Evolutionary conservation across 2,113 vertebrate species (phyloP), one percentile per base, ranked within the genome.

Genomic region (Formicarius rufipectus): DNA sequence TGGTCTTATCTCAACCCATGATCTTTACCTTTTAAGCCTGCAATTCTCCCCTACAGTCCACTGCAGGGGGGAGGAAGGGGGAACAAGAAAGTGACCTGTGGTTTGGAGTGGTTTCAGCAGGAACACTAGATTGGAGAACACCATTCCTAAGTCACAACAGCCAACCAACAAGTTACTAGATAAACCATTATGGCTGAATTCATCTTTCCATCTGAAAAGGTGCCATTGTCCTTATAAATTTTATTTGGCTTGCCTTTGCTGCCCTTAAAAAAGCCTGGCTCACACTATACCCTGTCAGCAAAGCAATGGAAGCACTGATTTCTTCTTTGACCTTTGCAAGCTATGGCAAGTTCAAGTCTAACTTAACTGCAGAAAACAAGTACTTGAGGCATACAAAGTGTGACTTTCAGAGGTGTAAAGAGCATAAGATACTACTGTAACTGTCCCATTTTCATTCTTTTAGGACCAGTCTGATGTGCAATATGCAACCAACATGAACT

Each of bases 61-160:
- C 5, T 8, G 30, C 1, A n/a, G 3, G 4, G 24, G 12, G 50
- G 27, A 67, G 8, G 33, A 52, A n/a, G 4, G 2, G 4, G 12
- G 27, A 59, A 4, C 12, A 19, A 74, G 19, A 5, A 22, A 81
- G 9, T 15, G 14, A 20, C 63, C 33, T 22, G 4, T 33, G 40
- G 14, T 44, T 66, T 28, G 28, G 28, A 89, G 8, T 21, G 24
- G n/a, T 33, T 44, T 66, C 21, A 44, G 14, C 30, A 44, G 40
- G 14, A 44, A 33, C 63, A 33, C 40, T 44, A 33, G 23, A 11
- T 7, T 47, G 24, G 15, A 12, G 13, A 89, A 53, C 31, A 53
- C n/a, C 33, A 53, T n/a, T 67, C 53, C 60, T n/a, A 67, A 89
- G 59, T 23, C 45, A 19, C 2, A 7, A 55, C 11, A 47, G 28